Conservation (phyloP, 2,113 vertebrate species). For the Zapornia atra region DNA sequence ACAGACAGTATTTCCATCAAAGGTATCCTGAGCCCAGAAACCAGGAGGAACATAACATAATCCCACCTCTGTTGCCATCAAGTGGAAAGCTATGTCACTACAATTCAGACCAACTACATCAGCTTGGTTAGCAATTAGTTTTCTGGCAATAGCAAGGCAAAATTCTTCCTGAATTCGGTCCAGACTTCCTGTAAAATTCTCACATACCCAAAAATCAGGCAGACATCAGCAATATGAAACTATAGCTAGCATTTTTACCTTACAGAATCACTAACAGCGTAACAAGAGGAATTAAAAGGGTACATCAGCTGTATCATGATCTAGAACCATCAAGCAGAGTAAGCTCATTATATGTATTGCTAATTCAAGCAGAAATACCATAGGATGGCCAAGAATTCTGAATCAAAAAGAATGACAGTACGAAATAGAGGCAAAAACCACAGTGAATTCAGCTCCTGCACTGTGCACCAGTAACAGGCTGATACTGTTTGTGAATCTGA, state of each 20-base stretch:
- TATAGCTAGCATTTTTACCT: not conserved
- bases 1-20: not conserved
- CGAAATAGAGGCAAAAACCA: not conserved
- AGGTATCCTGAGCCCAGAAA: not conserved
- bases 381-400: not conserved
- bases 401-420: not conserved
- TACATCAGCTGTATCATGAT: not conserved
- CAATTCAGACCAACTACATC: not conserved
- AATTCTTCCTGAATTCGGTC: not conserved
- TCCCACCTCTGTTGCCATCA: slow-evolving; percentile 50
- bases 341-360: not conserved
- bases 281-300: not conserved
- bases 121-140: not conserved
- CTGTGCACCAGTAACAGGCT: not conserved
- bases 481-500: not conserved
- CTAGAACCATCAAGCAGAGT: not conserved
- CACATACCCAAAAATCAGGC: not conserved
- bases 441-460: not conserved
- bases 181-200: not conserved
- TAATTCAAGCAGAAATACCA: not conserved
- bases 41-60: not conserved
- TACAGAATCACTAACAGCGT: not conserved
- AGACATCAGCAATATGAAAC: not conserved
- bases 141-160: not conserved
- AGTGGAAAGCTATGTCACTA: slow-evolving; percentile 48